Base-by-base conservation (phyloP, 2,888 invertebrate species). In the Meta bourneti region DNA sequence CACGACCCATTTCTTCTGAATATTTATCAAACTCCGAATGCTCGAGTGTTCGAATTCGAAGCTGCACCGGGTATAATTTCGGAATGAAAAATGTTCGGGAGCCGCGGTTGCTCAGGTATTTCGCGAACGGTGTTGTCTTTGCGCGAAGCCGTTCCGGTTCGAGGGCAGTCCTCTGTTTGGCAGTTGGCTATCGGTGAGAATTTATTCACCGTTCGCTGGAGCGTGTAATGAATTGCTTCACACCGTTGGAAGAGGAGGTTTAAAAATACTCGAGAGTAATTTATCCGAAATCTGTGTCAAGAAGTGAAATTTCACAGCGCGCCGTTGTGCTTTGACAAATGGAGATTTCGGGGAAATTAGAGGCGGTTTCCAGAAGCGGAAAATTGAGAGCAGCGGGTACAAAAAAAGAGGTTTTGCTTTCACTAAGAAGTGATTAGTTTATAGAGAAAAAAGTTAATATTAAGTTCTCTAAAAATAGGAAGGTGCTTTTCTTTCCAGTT, bases 191-290 rank as follows among this genome's bases (percentile, higher is more conserved):
- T 19, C 9, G 8, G 9, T 9, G 34, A 79, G 54, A 69, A 61
- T 79, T 34, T 20, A n/a, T 34, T 16, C 54, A 20, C 51, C 54
- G 54, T 20, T 61, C 79, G 34, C 16, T 79, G 61, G 61, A 79
- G 79, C 79, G 34, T 79, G 20, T 79, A 79, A 79, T 79, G 13
- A 79, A 61, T 16, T 9, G 34, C 7, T 79, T 72, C 20, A 19
- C 20, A 72, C 72, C 13, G 16, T 49, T 49, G 11, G 1, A 20
- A 34, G 11, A 49, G 0, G 19, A 51, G 7, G 20, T 0, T 9
- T 16, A 11, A 78, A 52, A 79, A 61, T 20, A 34, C 9, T 20
- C 34, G 7, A 61, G 11, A 34, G 34, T 34, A 34, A 34, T 34
- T 34, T 34, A 34, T 79, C 61, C 77, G 4, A 16, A n/a, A 72